These are phyloP conservation scores for Clarias laeviceps DNA, from an alignment of 2,797 vertebrate genomes.

Conservation along the genomic window DNA sequence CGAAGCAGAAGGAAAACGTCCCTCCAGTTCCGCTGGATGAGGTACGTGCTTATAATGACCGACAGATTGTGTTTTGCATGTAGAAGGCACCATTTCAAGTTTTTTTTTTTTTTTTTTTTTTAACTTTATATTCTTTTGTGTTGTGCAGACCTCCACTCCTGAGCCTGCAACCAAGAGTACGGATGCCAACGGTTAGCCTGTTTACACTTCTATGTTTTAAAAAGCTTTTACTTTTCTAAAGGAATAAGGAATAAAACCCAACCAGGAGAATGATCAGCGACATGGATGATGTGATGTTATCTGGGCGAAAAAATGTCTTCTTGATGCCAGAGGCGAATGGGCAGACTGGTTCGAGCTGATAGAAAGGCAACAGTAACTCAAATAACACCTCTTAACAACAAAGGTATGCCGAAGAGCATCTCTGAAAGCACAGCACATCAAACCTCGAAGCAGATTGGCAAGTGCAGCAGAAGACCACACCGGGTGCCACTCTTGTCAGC, in stretches of 20 bases:
- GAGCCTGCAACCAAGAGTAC: conserved; percentile 59
- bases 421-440: no score
- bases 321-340: no score
- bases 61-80: not conserved
- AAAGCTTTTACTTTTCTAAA: not conserved
- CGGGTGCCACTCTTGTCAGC: no score
- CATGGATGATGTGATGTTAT: not conserved
- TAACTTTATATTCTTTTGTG: conserved; percentile 8
- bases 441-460: no score
- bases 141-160: conserved; percentile 62
- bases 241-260: not conserved
- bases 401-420: no score
- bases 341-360: no score
- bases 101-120: not conserved
- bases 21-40: conserved; percentile 77
- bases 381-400: no score
- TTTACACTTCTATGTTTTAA: not conserved
- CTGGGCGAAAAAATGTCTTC: no score
- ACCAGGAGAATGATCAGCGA: not conserved
- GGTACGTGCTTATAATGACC: conserved; percentile 55
- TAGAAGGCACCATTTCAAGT: conserved; percentile 3
- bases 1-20: conserved; percentile 91
- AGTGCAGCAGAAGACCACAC: no score
- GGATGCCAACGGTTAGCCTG: conserved; percentile 69
- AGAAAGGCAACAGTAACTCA: no score